Percentiles rank a stretch among this genome's conserved stretches.
phyloP scores from a whole-genome alignment of 2,113 vertebrate species.

The Monarcha castaneiventris region DNA sequence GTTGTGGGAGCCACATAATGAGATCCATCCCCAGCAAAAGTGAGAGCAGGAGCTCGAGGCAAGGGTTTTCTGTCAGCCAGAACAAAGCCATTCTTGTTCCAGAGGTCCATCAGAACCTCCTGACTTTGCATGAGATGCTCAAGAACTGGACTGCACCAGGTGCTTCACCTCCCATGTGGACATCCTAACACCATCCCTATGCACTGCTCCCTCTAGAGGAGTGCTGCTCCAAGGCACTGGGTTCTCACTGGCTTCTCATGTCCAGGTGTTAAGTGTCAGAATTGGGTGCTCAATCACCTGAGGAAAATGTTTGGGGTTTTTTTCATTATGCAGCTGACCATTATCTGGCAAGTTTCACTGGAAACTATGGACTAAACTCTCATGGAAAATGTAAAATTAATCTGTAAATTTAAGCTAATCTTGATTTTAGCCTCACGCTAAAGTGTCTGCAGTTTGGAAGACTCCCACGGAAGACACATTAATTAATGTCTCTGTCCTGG shows the following conservation, averaged over 20 bases:
- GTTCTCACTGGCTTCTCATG: neutral
- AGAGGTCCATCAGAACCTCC: neutral
- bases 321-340: neutral
- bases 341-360: neutral
- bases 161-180: neutral
- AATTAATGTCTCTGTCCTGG: neutral
- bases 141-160: neutral
- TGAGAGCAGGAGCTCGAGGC: neutral
- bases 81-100: neutral
- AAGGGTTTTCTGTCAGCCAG: neutral
- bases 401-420: neutral
- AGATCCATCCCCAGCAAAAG: neutral
- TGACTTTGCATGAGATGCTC: accelerated
- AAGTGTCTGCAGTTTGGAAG: neutral
- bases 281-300: neutral
- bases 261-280: accelerated
- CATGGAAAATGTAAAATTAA: neutral
- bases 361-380: neutral
- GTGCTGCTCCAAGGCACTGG: neutral
- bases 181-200: neutral
- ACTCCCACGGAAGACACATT: neutral
- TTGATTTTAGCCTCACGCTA: neutral
- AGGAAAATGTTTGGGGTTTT: neutral
- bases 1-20: neutral
- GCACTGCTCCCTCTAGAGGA: neutral